Evolutionary conservation across 2,797 vertebrate genomes (phyloP).

Genomic region (Gephyroberyx darwinii): DNA sequence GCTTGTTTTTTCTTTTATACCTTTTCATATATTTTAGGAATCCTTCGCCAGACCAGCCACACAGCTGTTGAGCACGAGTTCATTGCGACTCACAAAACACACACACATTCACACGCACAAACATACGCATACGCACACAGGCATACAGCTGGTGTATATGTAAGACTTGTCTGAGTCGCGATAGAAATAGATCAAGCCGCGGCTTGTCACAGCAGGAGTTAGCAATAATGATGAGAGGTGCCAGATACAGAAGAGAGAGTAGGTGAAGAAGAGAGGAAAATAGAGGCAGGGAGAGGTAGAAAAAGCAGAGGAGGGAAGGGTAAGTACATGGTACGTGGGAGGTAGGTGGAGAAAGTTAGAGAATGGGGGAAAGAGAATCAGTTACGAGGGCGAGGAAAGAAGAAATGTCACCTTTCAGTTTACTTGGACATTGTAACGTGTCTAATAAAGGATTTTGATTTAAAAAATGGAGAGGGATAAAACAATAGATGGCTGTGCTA

Average conservation of each 20-base stretch:
- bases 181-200: slow-evolving; percentile 73
- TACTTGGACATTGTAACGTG: neutral
- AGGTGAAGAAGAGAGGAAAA: neutral
- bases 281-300: slow-evolving; percentile 47
- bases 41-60: too few relatives aligned
- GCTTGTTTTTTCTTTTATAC: too few relatives aligned
- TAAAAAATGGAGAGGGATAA: neutral
- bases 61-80: too few relatives aligned
- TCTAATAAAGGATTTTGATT: neutral
- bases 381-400: neutral
- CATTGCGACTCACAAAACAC: slow-evolving; percentile 4
- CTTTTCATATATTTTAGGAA: too few relatives aligned
- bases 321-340: slow-evolving; percentile 46
- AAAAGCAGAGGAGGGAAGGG: slow-evolving; percentile 31
- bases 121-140: slow-evolving; percentile 2
- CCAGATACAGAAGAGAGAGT: slow-evolving; percentile 55
- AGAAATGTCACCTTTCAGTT: neutral
- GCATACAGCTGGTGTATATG: slow-evolving; percentile 53
- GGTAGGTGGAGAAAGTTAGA: slow-evolving; percentile 32
- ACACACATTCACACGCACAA: slow-evolving; percentile 22
- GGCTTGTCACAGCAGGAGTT: slow-evolving; percentile 70
- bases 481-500: too few relatives aligned
- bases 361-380: slow-evolving; percentile 19
- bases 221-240: slow-evolving; percentile 72
- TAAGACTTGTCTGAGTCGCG: slow-evolving; percentile 60